These are phyloP conservation scores for Spermophilus dauricus DNA, from an alignment of 2,113 vertebrate genomes.

Conservation along the genomic window DNA sequence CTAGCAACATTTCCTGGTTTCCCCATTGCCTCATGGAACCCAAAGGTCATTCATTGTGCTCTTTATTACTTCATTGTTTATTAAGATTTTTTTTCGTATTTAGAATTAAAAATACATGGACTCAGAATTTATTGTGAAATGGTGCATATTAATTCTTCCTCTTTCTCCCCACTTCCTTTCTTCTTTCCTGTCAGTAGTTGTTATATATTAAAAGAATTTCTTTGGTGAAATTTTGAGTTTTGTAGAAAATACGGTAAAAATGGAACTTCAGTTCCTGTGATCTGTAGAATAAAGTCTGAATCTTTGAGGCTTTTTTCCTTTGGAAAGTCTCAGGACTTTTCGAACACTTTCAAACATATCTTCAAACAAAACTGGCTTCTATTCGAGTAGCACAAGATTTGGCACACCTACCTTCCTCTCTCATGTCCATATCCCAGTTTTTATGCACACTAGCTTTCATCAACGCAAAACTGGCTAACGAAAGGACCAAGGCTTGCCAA, in stretches of 20 bases:
- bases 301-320: background rate
- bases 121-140: background rate
- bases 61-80: background rate
- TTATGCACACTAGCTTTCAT: background rate
- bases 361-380: background rate
- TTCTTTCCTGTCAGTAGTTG: background rate
- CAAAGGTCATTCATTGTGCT: background rate
- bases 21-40: background rate
- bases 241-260: background rate
- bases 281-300: background rate
- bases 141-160: background rate
- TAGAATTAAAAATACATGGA: background rate
- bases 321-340: background rate
- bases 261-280: background rate
- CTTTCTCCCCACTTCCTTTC: background rate
- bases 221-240: background rate
- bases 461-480: background rate
- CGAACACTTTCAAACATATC: background rate
- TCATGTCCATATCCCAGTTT: background rate
- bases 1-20: background rate
- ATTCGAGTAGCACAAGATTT: background rate
- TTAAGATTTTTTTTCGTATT: background rate
- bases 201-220: background rate
- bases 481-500: background rate
- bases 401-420: background rate